Percentiles rank a stretch among this genome's conserved stretches.
Evolutionary conservation across 2,888 invertebrate genomes (phyloP).

Genomic region (Xestoiulus laeticollis): DNA sequence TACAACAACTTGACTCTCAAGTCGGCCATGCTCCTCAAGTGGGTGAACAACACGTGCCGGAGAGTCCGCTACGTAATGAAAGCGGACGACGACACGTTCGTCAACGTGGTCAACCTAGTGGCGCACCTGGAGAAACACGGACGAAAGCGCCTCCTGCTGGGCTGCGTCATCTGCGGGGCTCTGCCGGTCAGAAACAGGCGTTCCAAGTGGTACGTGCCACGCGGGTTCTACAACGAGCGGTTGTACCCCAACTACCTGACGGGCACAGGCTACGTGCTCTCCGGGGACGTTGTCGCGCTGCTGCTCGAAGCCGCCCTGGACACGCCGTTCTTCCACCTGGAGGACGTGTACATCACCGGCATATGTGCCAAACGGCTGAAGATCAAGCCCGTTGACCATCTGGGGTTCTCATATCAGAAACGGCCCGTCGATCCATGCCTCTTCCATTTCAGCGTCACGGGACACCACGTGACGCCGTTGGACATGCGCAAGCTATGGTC

Average conservation of each 20-base stretch:
- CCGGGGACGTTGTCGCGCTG: slow-evolving; percentile 72
- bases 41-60: slow-evolving; percentile 76
- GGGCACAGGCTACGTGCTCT: slow-evolving; percentile 82
- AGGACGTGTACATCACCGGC: slow-evolving; percentile 66
- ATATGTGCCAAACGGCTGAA: slow-evolving; percentile 73
- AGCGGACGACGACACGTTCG: slow-evolving; percentile 87
- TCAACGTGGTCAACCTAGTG: slow-evolving; percentile 77
- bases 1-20: slow-evolving; percentile 59
- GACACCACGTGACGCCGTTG: slow-evolving; percentile 59
- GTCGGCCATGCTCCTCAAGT: slow-evolving; percentile 73
- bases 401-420: slow-evolving; percentile 72
- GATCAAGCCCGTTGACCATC: slow-evolving; percentile 72
- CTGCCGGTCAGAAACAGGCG: slow-evolving; percentile 76
- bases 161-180: slow-evolving; percentile 81
- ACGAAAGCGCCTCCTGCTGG: slow-evolving; percentile 69
- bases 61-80: slow-evolving; percentile 75
- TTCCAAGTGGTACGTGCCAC: slow-evolving; percentile 85
- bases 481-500: slow-evolving; percentile 59
- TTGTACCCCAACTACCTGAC: slow-evolving; percentile 83
- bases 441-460: slow-evolving; percentile 59
- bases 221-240: slow-evolving; percentile 77
- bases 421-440: slow-evolving; percentile 68
- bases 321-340: slow-evolving; percentile 74
- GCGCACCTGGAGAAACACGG: slow-evolving; percentile 57
- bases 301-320: slow-evolving; percentile 75